Conservation (phyloP, 2,888 invertebrate genomes). For the Pseudoips prasinana region DNA sequence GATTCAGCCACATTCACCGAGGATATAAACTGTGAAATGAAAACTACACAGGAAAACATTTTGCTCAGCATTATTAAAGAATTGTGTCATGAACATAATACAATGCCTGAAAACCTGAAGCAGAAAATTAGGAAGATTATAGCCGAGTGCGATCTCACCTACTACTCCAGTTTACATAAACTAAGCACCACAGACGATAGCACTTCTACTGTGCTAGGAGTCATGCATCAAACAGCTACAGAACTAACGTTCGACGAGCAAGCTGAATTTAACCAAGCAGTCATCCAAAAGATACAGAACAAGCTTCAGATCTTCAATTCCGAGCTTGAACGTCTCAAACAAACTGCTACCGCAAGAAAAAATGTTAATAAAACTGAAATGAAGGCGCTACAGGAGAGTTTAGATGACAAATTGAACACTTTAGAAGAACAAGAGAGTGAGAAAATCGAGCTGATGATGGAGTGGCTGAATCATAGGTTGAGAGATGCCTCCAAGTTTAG, state of each 20-base stretch:
- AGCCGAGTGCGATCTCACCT: conserved; percentile 63
- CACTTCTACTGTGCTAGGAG: too few species aligned
- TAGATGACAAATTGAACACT: conserved; percentile 58
- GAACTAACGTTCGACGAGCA: conserved; percentile 72
- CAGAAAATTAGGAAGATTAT: conserved; percentile 69
- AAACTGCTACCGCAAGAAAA: conserved; percentile 31
- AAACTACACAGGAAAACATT: conserved; percentile 56
- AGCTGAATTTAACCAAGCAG: conserved; percentile 63
- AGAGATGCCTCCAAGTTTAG: conserved; percentile 55
- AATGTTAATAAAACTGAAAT: conserved; percentile 46
- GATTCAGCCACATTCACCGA: conserved; percentile 57
- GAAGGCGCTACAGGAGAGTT: conserved; percentile 53
- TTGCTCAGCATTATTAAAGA: conserved; percentile 65
- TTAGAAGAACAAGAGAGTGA: conserved; percentile 66
- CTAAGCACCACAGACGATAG: too few species aligned
- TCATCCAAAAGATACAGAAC: conserved; percentile 58
- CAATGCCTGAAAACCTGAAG: conserved; percentile 50
- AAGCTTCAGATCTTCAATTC: conserved; percentile 53
- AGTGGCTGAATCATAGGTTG: conserved; percentile 67
- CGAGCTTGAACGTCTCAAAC: conserved; percentile 54
- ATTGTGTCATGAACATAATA: conserved; percentile 49
- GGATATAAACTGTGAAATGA: conserved; percentile 39
- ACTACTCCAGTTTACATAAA: conserved; percentile 67
- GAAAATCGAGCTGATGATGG: conserved; percentile 69
- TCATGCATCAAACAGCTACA: conserved; percentile 55